phyloP scores from a whole-genome alignment of 1,140 invertebrate species.

The Acromyrmex charruanus region DNA sequence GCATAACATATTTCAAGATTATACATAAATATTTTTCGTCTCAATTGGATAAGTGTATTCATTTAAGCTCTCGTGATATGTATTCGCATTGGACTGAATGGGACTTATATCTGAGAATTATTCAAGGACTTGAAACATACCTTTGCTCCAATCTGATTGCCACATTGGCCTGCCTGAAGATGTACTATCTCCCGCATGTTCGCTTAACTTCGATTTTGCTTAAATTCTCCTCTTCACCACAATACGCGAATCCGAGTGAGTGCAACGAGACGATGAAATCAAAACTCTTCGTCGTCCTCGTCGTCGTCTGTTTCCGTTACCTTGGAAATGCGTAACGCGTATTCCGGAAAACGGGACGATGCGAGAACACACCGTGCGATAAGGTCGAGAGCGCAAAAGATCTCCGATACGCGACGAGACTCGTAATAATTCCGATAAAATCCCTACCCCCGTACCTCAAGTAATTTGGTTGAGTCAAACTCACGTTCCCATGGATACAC shows the following conservation, averaged over 20 bases:
- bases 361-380: neutral
- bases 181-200: conserved; percentile 97
- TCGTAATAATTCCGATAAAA: conserved; percentile 45
- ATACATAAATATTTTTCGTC: neutral
- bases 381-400: neutral
- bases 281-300: conserved; percentile 51
- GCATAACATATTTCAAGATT: neutral
- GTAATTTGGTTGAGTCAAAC: conserved; percentile 51
- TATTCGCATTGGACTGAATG: neutral
- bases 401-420: conserved; percentile 31
- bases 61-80: neutral
- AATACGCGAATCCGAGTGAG: too few species aligned
- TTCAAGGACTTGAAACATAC: conserved; percentile 84
- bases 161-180: conserved; percentile 96
- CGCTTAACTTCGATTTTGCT: conserved; percentile 51
- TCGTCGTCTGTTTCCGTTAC: conserved; percentile 69
- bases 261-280: neutral
- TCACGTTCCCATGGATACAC: conserved; percentile 52
- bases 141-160: conserved; percentile 97
- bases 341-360: neutral
- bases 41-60: neutral
- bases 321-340: conserved; percentile 41
- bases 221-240: neutral
- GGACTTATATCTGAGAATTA: neutral
- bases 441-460: conserved; percentile 56